phyloP scores from a whole-genome alignment of 2,888 invertebrate species.

The Monopis laevigella region DNA sequence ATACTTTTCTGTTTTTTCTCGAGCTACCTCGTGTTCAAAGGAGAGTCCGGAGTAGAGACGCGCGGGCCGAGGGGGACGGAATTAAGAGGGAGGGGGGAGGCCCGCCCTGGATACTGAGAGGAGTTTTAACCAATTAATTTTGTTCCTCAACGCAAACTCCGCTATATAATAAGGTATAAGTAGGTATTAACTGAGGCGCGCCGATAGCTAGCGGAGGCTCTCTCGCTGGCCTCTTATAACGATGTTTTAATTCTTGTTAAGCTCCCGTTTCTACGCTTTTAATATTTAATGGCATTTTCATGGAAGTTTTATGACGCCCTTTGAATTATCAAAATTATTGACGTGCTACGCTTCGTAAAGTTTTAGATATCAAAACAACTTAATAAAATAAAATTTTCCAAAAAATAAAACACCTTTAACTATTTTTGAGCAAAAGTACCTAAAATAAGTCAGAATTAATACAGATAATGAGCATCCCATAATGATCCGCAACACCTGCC shows the following conservation, averaged over 20 bases:
- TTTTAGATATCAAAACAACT: too few species aligned
- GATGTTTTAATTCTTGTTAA: slow-evolving; percentile 68
- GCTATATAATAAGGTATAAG: slow-evolving; percentile 69
- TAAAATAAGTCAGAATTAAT: too few species aligned
- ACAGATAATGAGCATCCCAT: slow-evolving; percentile 3
- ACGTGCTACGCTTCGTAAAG: too few species aligned
- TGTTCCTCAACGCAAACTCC: slow-evolving; percentile 69
- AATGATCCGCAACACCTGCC: slow-evolving; percentile 16
- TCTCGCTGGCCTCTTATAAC: slow-evolving; percentile 56
- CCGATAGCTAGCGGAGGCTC: slow-evolving; percentile 58
- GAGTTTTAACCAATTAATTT: slow-evolving; percentile 71
- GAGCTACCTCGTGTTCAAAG: slow-evolving; percentile 68
- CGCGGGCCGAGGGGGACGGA: slow-evolving; percentile 35
- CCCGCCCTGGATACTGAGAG: slow-evolving; percentile 68
- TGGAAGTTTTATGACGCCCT: slow-evolving; percentile 64
- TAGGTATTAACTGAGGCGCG: slow-evolving; percentile 66
- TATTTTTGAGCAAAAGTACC: too few species aligned
- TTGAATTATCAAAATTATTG: slow-evolving; percentile 57
- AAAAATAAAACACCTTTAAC: too few species aligned
- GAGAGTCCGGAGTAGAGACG: slow-evolving; percentile 23
- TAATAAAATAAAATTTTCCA: too few species aligned
- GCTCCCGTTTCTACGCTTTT: slow-evolving; percentile 67
- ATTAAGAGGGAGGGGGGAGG: slow-evolving; percentile 51
- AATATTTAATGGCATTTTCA: slow-evolving; percentile 67
- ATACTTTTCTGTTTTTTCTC: slow-evolving; percentile 68